Percentiles rank a stretch among this genome's conserved stretches.
Evolutionary conservation across 2,797 vertebrate species (phyloP).

Genomic region (Liasis olivaceus): DNA sequence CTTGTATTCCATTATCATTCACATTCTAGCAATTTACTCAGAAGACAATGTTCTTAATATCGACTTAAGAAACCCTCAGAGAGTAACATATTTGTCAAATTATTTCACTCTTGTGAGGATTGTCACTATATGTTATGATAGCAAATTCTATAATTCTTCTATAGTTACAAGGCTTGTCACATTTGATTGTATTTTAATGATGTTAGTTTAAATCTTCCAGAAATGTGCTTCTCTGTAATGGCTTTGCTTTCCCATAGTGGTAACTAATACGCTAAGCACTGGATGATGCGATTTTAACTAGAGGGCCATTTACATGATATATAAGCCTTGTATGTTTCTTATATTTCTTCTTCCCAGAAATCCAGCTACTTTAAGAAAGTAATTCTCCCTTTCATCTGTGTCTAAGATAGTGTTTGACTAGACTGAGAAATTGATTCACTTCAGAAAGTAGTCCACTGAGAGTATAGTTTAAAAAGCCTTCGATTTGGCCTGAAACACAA

Average conservation of each 20-base stretch:
- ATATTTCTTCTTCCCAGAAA: neutral
- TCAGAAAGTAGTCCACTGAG: neutral
- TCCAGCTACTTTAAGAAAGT: neutral
- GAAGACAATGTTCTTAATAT: neutral
- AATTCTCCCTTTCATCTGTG: too few species aligned
- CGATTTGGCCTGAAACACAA: neutral
- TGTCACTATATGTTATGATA: constrained; percentile 4
- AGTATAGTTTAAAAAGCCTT: neutral
- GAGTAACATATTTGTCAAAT: neutral
- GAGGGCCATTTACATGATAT: neutral
- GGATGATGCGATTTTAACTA: neutral
- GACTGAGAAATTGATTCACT: neutral
- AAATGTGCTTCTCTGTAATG: neutral
- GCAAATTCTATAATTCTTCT: neutral
- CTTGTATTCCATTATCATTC: neutral
- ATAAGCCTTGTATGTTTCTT: neutral
- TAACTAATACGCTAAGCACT: neutral
- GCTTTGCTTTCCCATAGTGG: constrained; percentile 1
- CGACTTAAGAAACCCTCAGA: neutral
- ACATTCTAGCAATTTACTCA: neutral
- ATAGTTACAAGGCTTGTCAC: neutral
- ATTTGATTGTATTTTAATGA: constrained; percentile 15
- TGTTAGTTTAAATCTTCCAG: constrained; percentile 11
- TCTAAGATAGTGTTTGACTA: neutral
- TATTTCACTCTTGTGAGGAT: neutral